Evolutionary conservation across 2,797 vertebrate genomes (phyloP), one percentile per base, ranked within the genome.

Genomic region (Echiichthys vipera): DNA sequence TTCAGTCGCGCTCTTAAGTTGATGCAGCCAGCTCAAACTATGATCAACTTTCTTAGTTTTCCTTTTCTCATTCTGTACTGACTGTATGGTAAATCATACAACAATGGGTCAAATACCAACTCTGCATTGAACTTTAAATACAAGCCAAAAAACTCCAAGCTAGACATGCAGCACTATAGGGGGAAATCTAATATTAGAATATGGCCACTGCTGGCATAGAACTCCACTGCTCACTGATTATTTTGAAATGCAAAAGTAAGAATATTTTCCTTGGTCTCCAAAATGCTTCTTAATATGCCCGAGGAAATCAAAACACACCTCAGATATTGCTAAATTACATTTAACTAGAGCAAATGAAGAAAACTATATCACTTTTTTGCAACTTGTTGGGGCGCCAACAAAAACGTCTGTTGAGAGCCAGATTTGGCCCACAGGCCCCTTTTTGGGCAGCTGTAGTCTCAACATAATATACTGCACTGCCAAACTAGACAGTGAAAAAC

Each of bases 241-340:
- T 74, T 7, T 56, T 62, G 46, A 78, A 71, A 73, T 58, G 61
- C 15, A 74, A 14, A 51, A 45, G 20, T 17, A 51, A 5, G 25
- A 74, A 53, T 80, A 62, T 80, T 90, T 83, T 87, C 64, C 43
- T 79, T 88, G 80, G 68, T 82, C 46, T 71, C 50, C 5, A 57
- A 72, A 80, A 78, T 78, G 47, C 65, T 74, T 81, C 49, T 83
- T 71, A 84, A 84, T 73, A 65, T 69, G 71, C 71, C 80, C 2
- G 7, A 73, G 69, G 63, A 80, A 84, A 84, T 90, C 80, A 78
- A 87, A 87, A 81, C 77, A 85, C 84, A 83, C 81, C 61, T 80
- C 39, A 58, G 49, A 86, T 88, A 85, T 79, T 86, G 80, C 78
- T 73, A 71, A 74, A 84, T 85, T 80, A 64, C 36, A 74, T 80